Evolutionary conservation across 2,888 invertebrate genomes (phyloP), one percentile per base, ranked within the genome.

Genomic region (Zonitis immaculata): DNA sequence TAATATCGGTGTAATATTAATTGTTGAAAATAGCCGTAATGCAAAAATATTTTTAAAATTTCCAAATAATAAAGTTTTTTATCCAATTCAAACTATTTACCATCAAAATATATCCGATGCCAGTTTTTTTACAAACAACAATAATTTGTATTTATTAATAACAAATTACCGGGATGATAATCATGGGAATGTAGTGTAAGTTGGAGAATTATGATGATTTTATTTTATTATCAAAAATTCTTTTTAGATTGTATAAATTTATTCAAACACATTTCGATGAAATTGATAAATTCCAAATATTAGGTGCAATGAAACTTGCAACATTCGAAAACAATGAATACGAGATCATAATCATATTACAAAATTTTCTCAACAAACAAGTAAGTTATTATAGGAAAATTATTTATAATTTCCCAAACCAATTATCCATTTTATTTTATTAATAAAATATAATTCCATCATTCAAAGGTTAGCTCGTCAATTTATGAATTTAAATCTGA

Each of bases 201-300:
- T 39, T 6, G 8, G 20, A 6, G 4, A 9, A 18, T 18, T 28
- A 6, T 12, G 7, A n/a, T n/a, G n/a, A n/a, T 8, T 25, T 14
- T 28, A 3, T 27, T 16, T 16, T 16, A 12, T 16, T 8, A 20
- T 11, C 9, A 39, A 6, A 18, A 35, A 25, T 39, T n/a, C n/a
- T n/a, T 64, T 70, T 61, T 57, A 72, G 72, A 14, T 51, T 72
- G 51, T 72, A 70, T 54, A 67, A 69, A 58, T 72, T 70, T 67
- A 45, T 64, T 8, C 65, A 61, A 42, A 59, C 66, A 26, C 59
- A 72, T 63, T 72, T 72, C 58, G 71, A 73, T 64, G 62, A 66
- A 62, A 62, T 63, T 44, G 60, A 63, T 42, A 51, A 54, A 18
- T 44, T 65, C 32, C 47, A 57, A 14, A 60, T 63, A 7, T 60